These are phyloP conservation scores for Trachelus stipa DNA, from an alignment of 2,888 invertebrate genomes.

Conservation along the genomic window DNA sequence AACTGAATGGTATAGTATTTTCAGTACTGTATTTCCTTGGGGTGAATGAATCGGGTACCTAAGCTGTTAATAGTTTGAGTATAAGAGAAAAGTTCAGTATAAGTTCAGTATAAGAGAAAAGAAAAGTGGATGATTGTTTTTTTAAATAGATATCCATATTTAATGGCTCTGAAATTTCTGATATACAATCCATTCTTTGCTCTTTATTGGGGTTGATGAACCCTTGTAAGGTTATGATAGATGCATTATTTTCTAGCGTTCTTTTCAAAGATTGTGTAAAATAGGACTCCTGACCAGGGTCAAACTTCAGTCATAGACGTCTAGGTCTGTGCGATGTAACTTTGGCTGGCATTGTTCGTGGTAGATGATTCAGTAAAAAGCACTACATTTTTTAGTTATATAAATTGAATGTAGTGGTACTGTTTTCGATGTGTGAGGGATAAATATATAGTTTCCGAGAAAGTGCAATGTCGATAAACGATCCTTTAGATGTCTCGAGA, in stretches of 20 bases:
- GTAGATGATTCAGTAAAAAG: not conserved
- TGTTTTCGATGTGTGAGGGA: not conserved
- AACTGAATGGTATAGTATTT: not conserved
- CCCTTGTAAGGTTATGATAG: too few relatives aligned
- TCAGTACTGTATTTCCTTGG: not conserved
- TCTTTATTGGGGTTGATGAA: not conserved
- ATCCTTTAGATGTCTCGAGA: not conserved
- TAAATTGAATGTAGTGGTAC: not conserved
- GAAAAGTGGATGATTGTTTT: not conserved
- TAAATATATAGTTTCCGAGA: not conserved
- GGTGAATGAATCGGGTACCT: not conserved
- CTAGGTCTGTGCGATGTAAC: not conserved
- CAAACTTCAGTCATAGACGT: not conserved
- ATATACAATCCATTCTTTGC: not conserved
- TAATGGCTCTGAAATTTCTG: not conserved
- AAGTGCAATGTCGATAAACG: not conserved
- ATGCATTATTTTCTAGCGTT: not conserved
- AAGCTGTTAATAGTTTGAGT: not conserved
- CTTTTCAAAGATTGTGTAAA: not conserved
- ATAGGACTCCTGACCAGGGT: not conserved
- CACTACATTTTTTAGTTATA: not conserved
- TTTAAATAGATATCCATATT: not conserved
- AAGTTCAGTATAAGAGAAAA: not conserved
- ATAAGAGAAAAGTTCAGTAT: not conserved
- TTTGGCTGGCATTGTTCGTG: not conserved